Percentiles rank a stretch among this genome's conserved stretches.
phyloP scores from a whole-genome alignment of 2,888 invertebrate species.

The Malthinus flaveolus region DNA sequence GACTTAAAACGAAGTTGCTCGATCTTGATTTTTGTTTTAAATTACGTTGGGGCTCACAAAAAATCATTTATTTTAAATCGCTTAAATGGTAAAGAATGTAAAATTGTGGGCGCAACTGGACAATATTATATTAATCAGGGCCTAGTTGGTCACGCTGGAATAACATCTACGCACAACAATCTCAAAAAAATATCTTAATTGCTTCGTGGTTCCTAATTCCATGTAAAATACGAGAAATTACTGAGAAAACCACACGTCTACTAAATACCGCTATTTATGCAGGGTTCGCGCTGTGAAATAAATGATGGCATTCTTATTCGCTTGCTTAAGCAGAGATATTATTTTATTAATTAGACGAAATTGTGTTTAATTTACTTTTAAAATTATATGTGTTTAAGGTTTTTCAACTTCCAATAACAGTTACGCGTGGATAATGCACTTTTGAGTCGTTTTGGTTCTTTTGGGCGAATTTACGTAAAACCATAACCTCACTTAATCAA shows the following conservation, averaged over 20 bases:
- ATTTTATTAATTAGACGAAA: too few relatives aligned
- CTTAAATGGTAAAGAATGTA: slow-evolving; percentile 8
- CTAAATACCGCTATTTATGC: slow-evolving; percentile 14
- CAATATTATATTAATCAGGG: slow-evolving; percentile 14
- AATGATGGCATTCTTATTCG: slow-evolving; percentile 10
- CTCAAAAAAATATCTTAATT: slow-evolving; percentile 15
- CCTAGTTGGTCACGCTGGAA: slow-evolving; percentile 23
- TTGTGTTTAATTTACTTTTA: too few relatives aligned
- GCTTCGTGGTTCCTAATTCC: slow-evolving; percentile 20
- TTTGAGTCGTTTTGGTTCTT: too few relatives aligned
- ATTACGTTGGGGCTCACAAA: background rate
- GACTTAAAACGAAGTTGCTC: too few relatives aligned
- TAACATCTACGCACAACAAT: slow-evolving; percentile 18
- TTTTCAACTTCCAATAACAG: too few relatives aligned
- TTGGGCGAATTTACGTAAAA: too few relatives aligned
- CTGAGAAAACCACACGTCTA: slow-evolving; percentile 9
- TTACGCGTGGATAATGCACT: too few relatives aligned
- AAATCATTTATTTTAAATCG: background rate
- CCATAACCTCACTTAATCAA: too few relatives aligned
- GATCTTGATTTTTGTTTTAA: background rate
- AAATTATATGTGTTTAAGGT: too few relatives aligned
- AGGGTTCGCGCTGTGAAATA: slow-evolving; percentile 12
- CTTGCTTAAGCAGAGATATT: slow-evolving; percentile 4
- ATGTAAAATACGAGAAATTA: slow-evolving; percentile 14
- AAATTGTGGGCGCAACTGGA: slow-evolving; percentile 10